These are phyloP conservation scores for Heteropelma amictum DNA, from an alignment of 2,888 invertebrate genomes.

Conservation along the genomic window DNA sequence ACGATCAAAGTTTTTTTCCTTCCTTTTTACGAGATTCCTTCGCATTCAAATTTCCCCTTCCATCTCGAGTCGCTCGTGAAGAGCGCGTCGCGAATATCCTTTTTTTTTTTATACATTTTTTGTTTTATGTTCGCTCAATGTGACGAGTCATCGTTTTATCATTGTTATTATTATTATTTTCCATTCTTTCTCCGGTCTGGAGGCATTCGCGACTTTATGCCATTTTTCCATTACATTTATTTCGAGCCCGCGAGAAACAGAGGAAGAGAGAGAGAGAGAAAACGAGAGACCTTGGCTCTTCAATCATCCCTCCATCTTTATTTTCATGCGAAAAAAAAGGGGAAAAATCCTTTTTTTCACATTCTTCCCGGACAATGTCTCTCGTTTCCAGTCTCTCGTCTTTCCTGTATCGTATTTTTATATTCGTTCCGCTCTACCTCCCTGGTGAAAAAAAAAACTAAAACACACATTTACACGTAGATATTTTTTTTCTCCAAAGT, in stretches of 20 bases:
- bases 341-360: too few species aligned
- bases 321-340: too few species aligned
- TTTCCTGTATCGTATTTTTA: too few species aligned
- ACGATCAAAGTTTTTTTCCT: constrained; percentile 38
- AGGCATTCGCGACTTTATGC: constrained; percentile 44
- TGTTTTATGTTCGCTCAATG: constrained; percentile 36
- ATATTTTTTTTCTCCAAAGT: too few species aligned
- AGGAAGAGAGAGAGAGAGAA: constrained; percentile 1
- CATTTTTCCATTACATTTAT: constrained; percentile 47
- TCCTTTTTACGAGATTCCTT: constrained; percentile 6
- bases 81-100: too few species aligned
- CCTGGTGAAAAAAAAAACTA: too few species aligned
- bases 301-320: neutral
- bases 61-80: constrained; percentile 17
- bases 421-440: too few species aligned
- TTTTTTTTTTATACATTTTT: too few species aligned
- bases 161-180: constrained; percentile 17
- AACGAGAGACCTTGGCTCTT: constrained; percentile 12
- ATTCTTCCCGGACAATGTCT: too few species aligned
- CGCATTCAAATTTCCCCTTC: constrained; percentile 21
- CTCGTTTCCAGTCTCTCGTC: too few species aligned
- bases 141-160: constrained; percentile 36
- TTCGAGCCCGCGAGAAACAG: too few species aligned
- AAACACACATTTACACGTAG: too few species aligned
- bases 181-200: neutral